A percentile compares a stretch with the other conserved stretches of the same genome.
phyloP scores from a whole-genome alignment of 1,140 invertebrate species.

The Macrotrachela quadricornifera region DNA sequence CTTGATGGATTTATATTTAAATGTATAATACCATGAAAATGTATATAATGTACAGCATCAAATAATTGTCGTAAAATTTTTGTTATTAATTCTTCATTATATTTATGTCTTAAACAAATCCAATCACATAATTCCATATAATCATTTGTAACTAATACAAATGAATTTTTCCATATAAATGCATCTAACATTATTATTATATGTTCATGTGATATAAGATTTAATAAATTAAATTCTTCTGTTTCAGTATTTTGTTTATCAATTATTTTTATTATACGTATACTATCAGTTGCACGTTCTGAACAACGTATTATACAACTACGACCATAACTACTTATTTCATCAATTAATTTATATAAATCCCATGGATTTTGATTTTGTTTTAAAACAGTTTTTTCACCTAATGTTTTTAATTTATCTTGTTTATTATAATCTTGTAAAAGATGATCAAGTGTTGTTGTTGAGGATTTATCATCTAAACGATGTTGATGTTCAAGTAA shows the following conservation, averaged over 20 bases:
- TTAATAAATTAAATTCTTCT: no score
- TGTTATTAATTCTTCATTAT: conserved; percentile 2
- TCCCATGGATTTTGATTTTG: not conserved
- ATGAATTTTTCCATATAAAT: not conserved
- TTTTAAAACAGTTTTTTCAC: not conserved
- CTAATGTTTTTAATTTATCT: not conserved
- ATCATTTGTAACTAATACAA: not conserved
- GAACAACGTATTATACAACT: no score
- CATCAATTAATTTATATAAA: no score
- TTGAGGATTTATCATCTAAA: not conserved
- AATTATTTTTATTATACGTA: no score
- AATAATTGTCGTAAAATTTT: conserved; percentile 37
- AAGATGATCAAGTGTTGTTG: no score
- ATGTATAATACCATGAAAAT: conserved; percentile 72
- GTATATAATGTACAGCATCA: conserved; percentile 68
- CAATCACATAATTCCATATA: conserved; percentile 8
- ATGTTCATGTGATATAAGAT: no score
- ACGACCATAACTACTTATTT: no score
- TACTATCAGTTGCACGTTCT: no score
- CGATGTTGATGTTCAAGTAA: not conserved
- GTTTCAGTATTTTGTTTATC: no score
- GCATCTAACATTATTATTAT: no score
- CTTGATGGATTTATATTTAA: conserved; percentile 86
- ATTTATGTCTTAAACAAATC: conserved; percentile 9
- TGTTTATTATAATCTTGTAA: not conserved